Evolutionary conservation across 2,888 invertebrate species (phyloP), one percentile per base, ranked within the genome.

Genomic region (Cordylochernes scorpioides): DNA sequence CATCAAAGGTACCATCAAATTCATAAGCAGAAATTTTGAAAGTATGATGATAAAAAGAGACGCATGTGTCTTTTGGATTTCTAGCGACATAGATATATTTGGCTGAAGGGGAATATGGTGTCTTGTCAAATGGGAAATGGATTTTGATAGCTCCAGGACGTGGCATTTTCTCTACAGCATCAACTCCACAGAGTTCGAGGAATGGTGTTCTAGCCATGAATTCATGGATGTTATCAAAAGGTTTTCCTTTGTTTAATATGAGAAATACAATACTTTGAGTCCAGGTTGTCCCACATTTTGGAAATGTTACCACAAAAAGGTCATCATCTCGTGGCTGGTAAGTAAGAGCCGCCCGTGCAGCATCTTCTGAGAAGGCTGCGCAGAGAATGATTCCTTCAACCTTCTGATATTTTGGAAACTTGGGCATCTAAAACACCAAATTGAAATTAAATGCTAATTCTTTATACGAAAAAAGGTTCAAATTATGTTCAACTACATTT

Each of bases 31-130:
- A 12, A 2, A 28, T 21, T 13, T 28, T 33, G 19, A 13, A 30
- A 3, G 36, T 34, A 14, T 53, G 54, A 38, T 53, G 48, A 39
- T 45, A 57, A 32, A 48, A 54, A 2, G 55, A 55, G 3, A 57
- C 53, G 4, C 45, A 45, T 7, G 48, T 48, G 40, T 57, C 57
- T 40, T 53, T 53, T 1, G 53, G 53, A 35, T 57, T 55, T 27
- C 56, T 47, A 10, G 49, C 48, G 17, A 57, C 46, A 36, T 57
- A 56, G 22, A 56, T 47, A 15, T 34, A 36, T 17, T 31, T 31
- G 13, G 37, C 30, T 12, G 33, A 14, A 4, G 19, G 18, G 5
- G 22, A 26, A n/a, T 21, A 25, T 2, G 39, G 40, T n/a, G 28
- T 12, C 15, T 38, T 17, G 8, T 31, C 15, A 17, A 41, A 35